A percentile compares a stretch with the other conserved stretches of the same genome.
Evolutionary conservation across 2,797 vertebrate species (phyloP).

Genomic region (Fistularia tabacaria): DNA sequence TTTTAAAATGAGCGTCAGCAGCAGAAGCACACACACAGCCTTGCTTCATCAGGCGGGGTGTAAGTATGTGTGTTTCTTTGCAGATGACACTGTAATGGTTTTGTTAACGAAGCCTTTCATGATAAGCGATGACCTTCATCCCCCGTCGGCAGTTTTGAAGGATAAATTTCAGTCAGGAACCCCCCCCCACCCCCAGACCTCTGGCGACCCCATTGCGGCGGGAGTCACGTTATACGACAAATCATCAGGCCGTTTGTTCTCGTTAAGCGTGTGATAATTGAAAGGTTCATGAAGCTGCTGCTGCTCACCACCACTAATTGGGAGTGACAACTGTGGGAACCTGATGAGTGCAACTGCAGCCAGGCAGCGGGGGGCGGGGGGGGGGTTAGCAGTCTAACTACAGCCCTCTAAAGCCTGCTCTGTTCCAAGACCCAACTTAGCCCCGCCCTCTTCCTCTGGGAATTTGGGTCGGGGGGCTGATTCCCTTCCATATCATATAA

Average conservation of each 20-base stretch:
- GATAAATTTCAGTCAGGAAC: constrained; percentile 1
- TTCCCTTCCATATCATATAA: too few relatives aligned
- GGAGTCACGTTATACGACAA: constrained; percentile 43
- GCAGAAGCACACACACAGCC: too few relatives aligned
- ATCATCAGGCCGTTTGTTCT: constrained; percentile 51
- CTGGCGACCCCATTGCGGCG: neutral
- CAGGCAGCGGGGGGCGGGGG: constrained; percentile 22
- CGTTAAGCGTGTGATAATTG: constrained; percentile 38
- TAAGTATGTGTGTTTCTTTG: too few relatives aligned
- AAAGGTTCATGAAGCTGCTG: constrained; percentile 1
- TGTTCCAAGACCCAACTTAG: too few relatives aligned
- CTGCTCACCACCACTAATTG: constrained; percentile 24
- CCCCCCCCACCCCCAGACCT: too few relatives aligned
- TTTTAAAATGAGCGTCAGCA: too few relatives aligned
- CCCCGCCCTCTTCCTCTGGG: too few relatives aligned
- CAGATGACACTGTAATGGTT: neutral
- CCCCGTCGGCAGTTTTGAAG: constrained; percentile 30
- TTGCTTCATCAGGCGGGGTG: too few relatives aligned
- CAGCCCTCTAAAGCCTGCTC: too few relatives aligned
- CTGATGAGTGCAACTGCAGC: neutral
- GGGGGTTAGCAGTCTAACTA: too few relatives aligned
- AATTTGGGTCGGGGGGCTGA: too few relatives aligned
- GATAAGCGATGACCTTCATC: constrained; percentile 20
- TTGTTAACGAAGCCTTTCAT: constrained; percentile 6
- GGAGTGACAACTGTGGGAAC: constrained; percentile 40